These are phyloP conservation scores for Ceratina japonica DNA, from an alignment of 1,140 invertebrate genomes.

Conservation along the genomic window DNA sequence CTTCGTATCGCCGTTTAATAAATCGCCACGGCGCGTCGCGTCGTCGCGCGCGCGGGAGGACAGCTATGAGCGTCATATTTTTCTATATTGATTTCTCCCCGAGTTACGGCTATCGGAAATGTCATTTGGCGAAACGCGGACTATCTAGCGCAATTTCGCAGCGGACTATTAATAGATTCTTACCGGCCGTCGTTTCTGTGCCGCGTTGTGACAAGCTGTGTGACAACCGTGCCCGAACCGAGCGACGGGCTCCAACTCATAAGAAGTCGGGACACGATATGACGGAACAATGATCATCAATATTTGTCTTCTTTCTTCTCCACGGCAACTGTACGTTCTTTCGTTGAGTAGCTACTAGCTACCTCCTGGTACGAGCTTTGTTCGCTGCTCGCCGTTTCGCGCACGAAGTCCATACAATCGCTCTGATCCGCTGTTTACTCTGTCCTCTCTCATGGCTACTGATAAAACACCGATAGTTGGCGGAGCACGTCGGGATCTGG, in stretches of 20 bases:
- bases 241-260: neutral
- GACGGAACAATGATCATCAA: slow-evolving; percentile 18
- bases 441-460: neutral
- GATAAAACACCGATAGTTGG: neutral
- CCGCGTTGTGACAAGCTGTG: too few species aligned
- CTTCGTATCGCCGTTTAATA: slow-evolving; percentile 1
- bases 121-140: too few species aligned
- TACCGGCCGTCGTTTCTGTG: too few species aligned
- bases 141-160: too few species aligned
- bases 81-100: too few species aligned
- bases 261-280: neutral
- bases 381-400: neutral
- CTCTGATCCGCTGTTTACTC: neutral
- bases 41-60: too few species aligned
- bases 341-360: neutral
- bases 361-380: neutral
- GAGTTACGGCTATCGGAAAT: too few species aligned
- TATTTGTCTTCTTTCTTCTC: slow-evolving; percentile 1
- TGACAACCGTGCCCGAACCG: too few species aligned
- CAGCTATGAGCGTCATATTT: too few species aligned
- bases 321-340: neutral
- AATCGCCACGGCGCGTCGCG: neutral
- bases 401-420: neutral
- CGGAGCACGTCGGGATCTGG: neutral
- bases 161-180: too few species aligned